Base-by-base conservation (phyloP, 2,888 invertebrate species). In the Sphinx pinastri region DNA sequence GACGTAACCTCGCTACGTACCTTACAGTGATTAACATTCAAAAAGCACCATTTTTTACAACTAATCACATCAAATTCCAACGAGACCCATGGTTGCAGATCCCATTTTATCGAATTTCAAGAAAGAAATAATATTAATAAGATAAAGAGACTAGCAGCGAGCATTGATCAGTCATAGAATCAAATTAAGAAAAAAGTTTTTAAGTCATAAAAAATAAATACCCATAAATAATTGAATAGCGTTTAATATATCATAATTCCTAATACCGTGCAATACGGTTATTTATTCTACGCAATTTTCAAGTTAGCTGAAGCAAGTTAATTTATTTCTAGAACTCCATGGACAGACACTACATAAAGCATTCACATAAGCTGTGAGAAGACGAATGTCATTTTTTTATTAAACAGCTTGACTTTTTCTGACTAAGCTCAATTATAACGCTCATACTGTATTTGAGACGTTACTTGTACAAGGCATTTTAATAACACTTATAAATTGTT, bases 11-110 rank as follows among this genome's bases (percentile, higher is more conserved):
- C 63, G 16, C 47, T 49, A 63, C 49, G 19, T 58, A 7, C 19
- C 47, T 63, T 49, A 63, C 19, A 63, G 38, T 14, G 47, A 55
- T 25, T 66, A 55, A 71, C 74, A 72, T 38, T 74, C 19, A 71
- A 78, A 74, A 79, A 81, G 80, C 80, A 81, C 80, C 80, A 77
- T 77, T 75, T 74, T 74, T 60, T 70, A 70, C 67, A 75, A 71
- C 55, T 72, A 54, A 70, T 78, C 73, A 74, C 74, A 71, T 71
- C 16, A 57, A 49, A 60, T 60, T 19, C 11, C 1, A 45, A 38
- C 7, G 49, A 49, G 63, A 49, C 63, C 12, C 19, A 63, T 63
- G 49, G 45, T 47, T 49, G 16, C 45, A 19, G 57, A 57, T 16
- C 14, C 59, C 13, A 49, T 47, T 6, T 63, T 16, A 13, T 63